Evolutionary conservation across 2,797 vertebrate genomes (phyloP), one percentile per base, ranked within the genome.

Genomic region (Chelon labrosus): DNA sequence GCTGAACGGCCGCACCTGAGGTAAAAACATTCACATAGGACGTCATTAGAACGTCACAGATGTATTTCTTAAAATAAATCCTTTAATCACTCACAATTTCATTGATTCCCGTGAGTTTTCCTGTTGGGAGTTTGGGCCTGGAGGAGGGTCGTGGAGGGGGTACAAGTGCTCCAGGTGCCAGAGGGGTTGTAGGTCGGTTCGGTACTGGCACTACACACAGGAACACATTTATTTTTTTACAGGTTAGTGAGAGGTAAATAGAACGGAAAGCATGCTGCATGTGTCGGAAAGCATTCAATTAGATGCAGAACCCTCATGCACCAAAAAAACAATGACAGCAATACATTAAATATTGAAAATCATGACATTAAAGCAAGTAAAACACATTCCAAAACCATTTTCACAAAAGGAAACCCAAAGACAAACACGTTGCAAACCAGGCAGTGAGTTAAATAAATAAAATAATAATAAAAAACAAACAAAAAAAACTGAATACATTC

Each of bases 61-160:
- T 22, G 22, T 22, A 22, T 22, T 3, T 31, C 7, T 31, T 5
- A 31, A 31, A 31, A 31, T 31, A 31, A 31, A 31, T 22, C 22
- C 22, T 22, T 31, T 31, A 31, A 12, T 39, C 6, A 96, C 97
- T 83, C 93, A 99, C 98, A 89, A 98, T 96, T 94, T 99, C 98
- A 85, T 95, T 98, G 91, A 99, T 98, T 58, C 98, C 98, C 74
- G 95, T 95, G 69, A 98, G 96, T 92, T 98, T 99, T 68, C 93
- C 95, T 0, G 95, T 73, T 44, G 97, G 84, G 75, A 98, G 91
- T 91, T 99, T 99, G 92, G 98, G 97, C 91, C 97, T 95, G 76
- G 98, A 98, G 81, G 96, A 94, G 77, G 97, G 98, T 58, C 98
- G 94, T 37, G 97, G 97, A 3, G 98, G 98, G 6, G 98, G 97